These are phyloP conservation scores for Drosophila suboccidentalis DNA, from an alignment of 2,888 invertebrate genomes.

Conservation along the genomic window DNA sequence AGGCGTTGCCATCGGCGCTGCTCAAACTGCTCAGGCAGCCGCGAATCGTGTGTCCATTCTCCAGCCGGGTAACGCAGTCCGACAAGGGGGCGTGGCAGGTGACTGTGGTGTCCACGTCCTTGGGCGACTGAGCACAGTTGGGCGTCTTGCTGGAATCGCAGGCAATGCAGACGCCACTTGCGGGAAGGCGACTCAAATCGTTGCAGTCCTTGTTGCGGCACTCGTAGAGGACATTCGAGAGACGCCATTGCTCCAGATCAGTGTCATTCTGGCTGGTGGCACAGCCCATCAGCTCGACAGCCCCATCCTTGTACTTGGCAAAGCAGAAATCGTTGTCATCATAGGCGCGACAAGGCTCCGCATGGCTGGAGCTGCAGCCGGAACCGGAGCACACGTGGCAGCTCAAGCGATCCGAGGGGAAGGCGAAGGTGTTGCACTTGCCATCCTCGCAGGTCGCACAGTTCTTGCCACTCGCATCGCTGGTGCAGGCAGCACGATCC, in stretches of 20 bases:
- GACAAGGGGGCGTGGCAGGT: conserved; percentile 64
- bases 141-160: conserved; percentile 78
- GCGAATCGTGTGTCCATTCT: conserved; percentile 73
- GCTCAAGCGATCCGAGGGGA: conserved; percentile 73
- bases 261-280: conserved; percentile 67
- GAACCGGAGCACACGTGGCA: conserved; percentile 76
- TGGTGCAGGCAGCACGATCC: conserved; percentile 64
- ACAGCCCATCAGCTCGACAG: conserved; percentile 73
- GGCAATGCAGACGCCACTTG: conserved; percentile 59
- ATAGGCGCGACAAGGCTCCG: conserved; percentile 68
- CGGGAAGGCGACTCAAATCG: conserved; percentile 62
- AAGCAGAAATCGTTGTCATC: conserved; percentile 74
- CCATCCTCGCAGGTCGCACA: conserved; percentile 60
- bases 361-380: conserved; percentile 55
- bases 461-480: conserved; percentile 45
- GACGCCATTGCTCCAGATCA: conserved; percentile 71
- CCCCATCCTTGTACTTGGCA: conserved; percentile 72
- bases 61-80: conserved; percentile 67
- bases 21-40: conserved; percentile 71
- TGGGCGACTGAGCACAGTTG: conserved; percentile 79
- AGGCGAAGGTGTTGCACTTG: conserved; percentile 73
- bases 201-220: conserved; percentile 78
- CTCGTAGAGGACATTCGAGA: conserved; percentile 65
- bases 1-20: conserved; percentile 54
- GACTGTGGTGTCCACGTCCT: conserved; percentile 32